Conservation (phyloP, 2,797 vertebrate species). For the Silurus lanzhouensis region DNA sequence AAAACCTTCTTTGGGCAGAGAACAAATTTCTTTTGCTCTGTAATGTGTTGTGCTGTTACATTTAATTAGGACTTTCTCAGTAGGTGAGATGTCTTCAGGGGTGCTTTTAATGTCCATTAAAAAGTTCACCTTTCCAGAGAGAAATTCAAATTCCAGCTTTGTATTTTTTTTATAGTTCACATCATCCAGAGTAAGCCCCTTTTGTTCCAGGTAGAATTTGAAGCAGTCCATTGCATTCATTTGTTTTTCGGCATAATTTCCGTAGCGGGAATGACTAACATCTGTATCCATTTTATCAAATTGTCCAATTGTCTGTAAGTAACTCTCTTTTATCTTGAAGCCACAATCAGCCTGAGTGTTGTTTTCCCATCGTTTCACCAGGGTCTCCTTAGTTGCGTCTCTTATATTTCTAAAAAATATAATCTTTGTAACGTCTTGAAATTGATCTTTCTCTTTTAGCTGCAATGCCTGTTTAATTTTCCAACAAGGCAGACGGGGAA, state of each 20-base stretch:
- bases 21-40: conserved; percentile 42
- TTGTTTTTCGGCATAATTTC: not conserved
- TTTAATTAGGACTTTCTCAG: conserved; percentile 51
- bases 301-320: not conserved
- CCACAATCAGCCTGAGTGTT: conserved; percentile 25
- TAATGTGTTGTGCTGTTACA: conserved; percentile 49
- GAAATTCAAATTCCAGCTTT: conserved; percentile 52
- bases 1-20: conserved; percentile 21
- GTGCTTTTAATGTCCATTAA: conserved; percentile 17
- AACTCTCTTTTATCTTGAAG: conserved; percentile 53
- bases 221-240: not conserved
- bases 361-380: conserved; percentile 18
- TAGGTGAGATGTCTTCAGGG: too few relatives aligned
- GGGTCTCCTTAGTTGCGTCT: not conserved
- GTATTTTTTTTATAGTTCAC: conserved; percentile 28
- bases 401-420: conserved; percentile 50
- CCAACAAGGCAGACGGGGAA: conserved; percentile 50
- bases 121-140: conserved; percentile 51
- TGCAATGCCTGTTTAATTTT: conserved; percentile 39
- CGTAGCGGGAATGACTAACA: not conserved
- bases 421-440: conserved; percentile 40
- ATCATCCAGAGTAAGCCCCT: too few relatives aligned
- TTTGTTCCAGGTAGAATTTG: not conserved
- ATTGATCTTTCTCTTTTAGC: conserved; percentile 21
- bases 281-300: rapidly evolving